Percentiles rank a stretch among this genome's conserved stretches.
Conservation (phyloP, 1,140 invertebrate genomes). For the Brachionus asplanchnoidis region DNA sequence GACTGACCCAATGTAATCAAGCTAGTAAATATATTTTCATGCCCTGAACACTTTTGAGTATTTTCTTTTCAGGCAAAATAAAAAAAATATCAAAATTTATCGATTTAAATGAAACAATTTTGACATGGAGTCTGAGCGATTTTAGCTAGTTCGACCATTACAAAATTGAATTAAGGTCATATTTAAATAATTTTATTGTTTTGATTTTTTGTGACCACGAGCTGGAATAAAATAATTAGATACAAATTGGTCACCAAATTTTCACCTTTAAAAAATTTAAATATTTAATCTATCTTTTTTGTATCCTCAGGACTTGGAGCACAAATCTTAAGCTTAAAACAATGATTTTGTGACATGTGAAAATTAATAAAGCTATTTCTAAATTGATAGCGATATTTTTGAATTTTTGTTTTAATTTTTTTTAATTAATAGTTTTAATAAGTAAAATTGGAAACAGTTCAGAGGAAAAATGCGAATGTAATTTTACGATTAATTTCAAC, state of each 20-base stretch:
- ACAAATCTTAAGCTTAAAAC: no score
- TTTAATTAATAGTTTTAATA: no score
- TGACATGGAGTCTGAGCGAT: neutral
- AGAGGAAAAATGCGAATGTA: no score
- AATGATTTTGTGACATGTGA: neutral
- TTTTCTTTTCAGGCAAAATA: constrained; percentile 29
- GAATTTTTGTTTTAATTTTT: neutral
- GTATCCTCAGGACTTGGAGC: no score
- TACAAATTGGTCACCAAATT: neutral
- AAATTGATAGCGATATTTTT: neutral
- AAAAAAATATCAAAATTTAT: neutral
- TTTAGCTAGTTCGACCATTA: neutral
- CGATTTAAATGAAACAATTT: neutral
- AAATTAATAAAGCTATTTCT: neutral
- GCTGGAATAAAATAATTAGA: neutral
- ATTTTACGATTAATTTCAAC: no score
- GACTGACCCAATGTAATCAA: constrained; percentile 24
- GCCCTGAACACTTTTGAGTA: neutral
- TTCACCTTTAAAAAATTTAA: neutral
- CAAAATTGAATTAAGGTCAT: neutral
- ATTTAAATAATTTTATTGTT: neutral
- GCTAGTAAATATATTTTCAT: neutral
- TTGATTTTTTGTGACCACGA: neutral
- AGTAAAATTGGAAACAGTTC: no score
- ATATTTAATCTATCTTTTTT: neutral